phyloP scores from a whole-genome alignment of 2,113 vertebrate species.

The Hystrix cristata region DNA sequence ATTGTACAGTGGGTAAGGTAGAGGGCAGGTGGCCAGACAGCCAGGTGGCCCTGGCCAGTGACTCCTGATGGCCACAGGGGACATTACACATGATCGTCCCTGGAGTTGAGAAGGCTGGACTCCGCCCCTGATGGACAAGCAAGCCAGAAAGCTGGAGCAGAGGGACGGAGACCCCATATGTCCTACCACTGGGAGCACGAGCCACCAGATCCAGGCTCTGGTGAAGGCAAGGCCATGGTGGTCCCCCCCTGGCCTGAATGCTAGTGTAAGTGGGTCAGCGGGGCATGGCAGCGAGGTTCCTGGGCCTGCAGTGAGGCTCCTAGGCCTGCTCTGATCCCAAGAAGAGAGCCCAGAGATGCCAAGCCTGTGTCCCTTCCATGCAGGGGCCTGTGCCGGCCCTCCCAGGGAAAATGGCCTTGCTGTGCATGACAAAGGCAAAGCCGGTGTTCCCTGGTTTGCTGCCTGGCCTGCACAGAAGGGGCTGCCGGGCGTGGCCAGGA shows the following conservation, averaged over 20 bases:
- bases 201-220: too few species aligned
- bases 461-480: background rate
- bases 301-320: rapidly evolving
- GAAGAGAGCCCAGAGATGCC: rapidly evolving
- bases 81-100: rapidly evolving
- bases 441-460: background rate
- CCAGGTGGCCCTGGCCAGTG: rapidly evolving
- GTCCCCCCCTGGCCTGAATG: background rate
- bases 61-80: background rate
- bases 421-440: background rate
- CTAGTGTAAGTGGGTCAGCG: background rate
- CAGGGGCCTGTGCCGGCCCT: rapidly evolving
- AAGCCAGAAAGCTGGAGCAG: background rate
- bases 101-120: background rate
- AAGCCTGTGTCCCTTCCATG: rapidly evolving
- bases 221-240: background rate
- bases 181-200: rapidly evolving
- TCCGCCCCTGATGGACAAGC: too few species aligned
- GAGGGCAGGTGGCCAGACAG: background rate
- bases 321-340: background rate
- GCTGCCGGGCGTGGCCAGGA: rapidly evolving
- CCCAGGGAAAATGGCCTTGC: background rate
- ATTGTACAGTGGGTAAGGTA: rapidly evolving
- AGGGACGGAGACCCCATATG: background rate
- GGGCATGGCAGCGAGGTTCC: rapidly evolving